A percentile compares a stretch with the other conserved stretches of the same genome.
Evolutionary conservation across 2,888 invertebrate genomes (phyloP).

Genomic region (Tachina fera): DNA sequence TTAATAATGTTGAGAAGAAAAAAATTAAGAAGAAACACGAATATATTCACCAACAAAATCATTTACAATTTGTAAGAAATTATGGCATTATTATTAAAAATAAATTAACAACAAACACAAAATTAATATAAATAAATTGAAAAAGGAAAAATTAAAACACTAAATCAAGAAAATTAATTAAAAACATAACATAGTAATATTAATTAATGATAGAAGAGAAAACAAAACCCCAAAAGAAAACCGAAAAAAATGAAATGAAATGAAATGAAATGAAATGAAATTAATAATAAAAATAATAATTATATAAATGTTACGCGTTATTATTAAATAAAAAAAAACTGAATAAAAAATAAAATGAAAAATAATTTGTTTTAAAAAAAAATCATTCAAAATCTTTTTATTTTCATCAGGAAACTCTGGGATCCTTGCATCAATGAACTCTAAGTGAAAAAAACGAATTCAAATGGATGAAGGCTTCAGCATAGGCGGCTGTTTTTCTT

Average conservation of each 20-base stretch:
- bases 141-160: slow-evolving; percentile 69
- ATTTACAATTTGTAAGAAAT: slow-evolving; percentile 73
- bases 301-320: slow-evolving; percentile 87
- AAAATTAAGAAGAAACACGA: slow-evolving; percentile 40
- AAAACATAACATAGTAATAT: slow-evolving; percentile 66
- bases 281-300: slow-evolving; percentile 78
- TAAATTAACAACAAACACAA: slow-evolving; percentile 67
- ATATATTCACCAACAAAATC: slow-evolving; percentile 61
- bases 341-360: slow-evolving; percentile 76
- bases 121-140: slow-evolving; percentile 72
- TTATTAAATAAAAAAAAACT: slow-evolving; percentile 86
- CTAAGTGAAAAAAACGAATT: too few relatives aligned
- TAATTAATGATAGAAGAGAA: slow-evolving; percentile 61
- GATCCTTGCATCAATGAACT: too few relatives aligned
- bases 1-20: slow-evolving; percentile 63
- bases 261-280: slow-evolving; percentile 67
- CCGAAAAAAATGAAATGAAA: slow-evolving; percentile 58
- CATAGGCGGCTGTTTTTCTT: too few relatives aligned
- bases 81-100: slow-evolving; percentile 80
- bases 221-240: slow-evolving; percentile 61
- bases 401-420: not conserved
- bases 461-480: too few relatives aligned
- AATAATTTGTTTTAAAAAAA: slow-evolving; percentile 83
- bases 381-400: slow-evolving; percentile 64
- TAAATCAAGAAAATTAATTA: slow-evolving; percentile 35